Evolutionary conservation across 2,113 vertebrate species (phyloP), one percentile per base, ranked within the genome.

Genomic region (Accipiter virgatus): DNA sequence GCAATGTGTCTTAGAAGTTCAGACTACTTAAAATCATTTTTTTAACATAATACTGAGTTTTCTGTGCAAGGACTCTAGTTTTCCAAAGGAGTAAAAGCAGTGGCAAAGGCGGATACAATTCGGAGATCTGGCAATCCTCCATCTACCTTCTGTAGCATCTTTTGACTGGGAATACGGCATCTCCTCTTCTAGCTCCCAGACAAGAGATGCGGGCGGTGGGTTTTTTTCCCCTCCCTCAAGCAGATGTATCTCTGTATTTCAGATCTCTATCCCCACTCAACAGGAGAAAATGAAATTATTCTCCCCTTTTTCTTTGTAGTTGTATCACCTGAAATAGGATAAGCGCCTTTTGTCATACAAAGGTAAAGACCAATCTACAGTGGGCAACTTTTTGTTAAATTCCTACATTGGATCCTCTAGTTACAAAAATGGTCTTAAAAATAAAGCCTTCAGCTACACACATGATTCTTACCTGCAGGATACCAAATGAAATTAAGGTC

Each of bases 331-430:
- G 92, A 45, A 95, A 80, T 18, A 55, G 73, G 70, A 78, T 14
- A 63, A 84, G 53, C 5, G 1, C 10, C 79, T 93, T 93, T 78
- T 94, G 88, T 92, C 86, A 59, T 2, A 58, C 11, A 59, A 45
- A 94, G 77, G 63, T 66, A 85, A 90, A 96, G 68, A 82, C 79
- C 85, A 74, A 75, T 75, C 62, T 96, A 58, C 81, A 59, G 74
- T 3, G 5, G 59, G 90, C 0, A 4, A 94, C 34, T 45, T 90
- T 72, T 66, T 87, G 84, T 94, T 74, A 12, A 81, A 94, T 65
- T 81, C 68, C 81, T 74, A 79, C 91, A 75, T 48, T 93, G 87
- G 59, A 95, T 84, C 73, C 48, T 89, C 53, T 40, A 56, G 47
- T 81, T 43, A 86, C n/a, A 86, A 56, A 90, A 77, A 40, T 7